Evolutionary conservation across 1,140 invertebrate species (phyloP).

Genomic region (Bemisia tabaci): DNA sequence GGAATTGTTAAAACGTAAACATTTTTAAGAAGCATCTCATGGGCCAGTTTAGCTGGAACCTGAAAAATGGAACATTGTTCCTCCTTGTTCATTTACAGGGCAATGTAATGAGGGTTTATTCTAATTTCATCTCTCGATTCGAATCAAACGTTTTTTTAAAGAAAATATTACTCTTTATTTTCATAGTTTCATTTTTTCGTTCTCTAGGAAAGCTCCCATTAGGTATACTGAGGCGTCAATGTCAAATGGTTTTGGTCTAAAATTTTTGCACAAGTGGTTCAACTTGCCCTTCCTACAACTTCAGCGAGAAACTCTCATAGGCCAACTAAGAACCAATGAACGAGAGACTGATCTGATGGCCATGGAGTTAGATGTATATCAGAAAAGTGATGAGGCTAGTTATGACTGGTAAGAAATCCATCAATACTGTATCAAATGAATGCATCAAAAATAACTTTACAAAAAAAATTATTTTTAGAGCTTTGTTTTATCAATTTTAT

Average conservation of each 20-base stretch:
- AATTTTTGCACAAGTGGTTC: conserved; percentile 89
- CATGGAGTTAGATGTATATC: conserved; percentile 67
- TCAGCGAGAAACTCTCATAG: conserved; percentile 72
- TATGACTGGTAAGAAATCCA: conserved; percentile 52
- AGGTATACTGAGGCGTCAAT: conserved; percentile 88
- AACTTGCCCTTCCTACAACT: conserved; percentile 89
- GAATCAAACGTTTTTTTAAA: no score
- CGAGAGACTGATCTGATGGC: conserved; percentile 66
- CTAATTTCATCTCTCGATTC: no score
- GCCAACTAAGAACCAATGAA: conserved; percentile 77
- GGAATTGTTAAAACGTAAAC: no score
- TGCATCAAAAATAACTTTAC: conserved; percentile 2
- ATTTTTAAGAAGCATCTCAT: no score
- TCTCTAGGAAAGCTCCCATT: conserved; percentile 43
- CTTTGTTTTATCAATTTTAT: no score
- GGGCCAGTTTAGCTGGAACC: no score
- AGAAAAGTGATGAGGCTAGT: conserved; percentile 79
- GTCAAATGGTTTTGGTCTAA: conserved; percentile 91
- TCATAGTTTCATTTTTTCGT: no score
- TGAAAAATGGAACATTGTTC: no score
- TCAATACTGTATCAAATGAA: no score
- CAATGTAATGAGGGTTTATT: no score
- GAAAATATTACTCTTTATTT: no score
- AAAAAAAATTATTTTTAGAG: background rate
- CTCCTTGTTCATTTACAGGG: no score